Evolutionary conservation across 2,797 vertebrate genomes (phyloP).

Genomic region (Atherinosoma microstoma): DNA sequence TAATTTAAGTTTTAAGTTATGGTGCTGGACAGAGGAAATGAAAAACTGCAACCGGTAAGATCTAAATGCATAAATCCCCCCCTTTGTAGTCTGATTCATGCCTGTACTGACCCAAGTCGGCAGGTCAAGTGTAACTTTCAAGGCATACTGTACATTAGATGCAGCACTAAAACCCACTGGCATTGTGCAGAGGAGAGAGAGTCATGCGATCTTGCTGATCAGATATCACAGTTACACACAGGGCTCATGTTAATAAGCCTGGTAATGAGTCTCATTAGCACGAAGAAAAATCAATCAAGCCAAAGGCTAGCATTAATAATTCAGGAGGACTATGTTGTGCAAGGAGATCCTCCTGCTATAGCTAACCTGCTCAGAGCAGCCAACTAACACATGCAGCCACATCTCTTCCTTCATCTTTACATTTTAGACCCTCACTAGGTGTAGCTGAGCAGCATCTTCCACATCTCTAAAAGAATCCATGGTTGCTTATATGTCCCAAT

Average conservation of each 20-base stretch:
- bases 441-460: conserved; percentile 2
- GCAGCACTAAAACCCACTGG: conserved; percentile 20
- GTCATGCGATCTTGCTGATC: conserved; percentile 72
- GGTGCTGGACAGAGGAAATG: conserved; percentile 48
- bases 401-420: conserved; percentile 4
- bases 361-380: conserved; percentile 44
- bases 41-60: conserved; percentile 35
- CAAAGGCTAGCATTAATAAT: conserved; percentile 81
- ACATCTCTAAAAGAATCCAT: conserved; percentile 3
- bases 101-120: conserved; percentile 18
- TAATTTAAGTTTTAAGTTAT: conserved; percentile 34
- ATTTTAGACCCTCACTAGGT: conserved; percentile 12
- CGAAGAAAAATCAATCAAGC: conserved; percentile 81
- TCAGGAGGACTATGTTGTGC: conserved; percentile 66
- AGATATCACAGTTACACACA: conserved; percentile 66
- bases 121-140: conserved; percentile 66
- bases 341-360: conserved; percentile 47
- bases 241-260: conserved; percentile 75
- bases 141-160: conserved; percentile 18
- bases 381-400: conserved; percentile 37
- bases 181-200: conserved; percentile 30
- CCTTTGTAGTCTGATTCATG: conserved; percentile 31
- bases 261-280: conserved; percentile 87
- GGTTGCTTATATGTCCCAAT: conserved; percentile 7
- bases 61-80: conserved; percentile 22